phyloP scores from a whole-genome alignment of 1,140 invertebrate genomes.

The Drosophila santomea region DNA sequence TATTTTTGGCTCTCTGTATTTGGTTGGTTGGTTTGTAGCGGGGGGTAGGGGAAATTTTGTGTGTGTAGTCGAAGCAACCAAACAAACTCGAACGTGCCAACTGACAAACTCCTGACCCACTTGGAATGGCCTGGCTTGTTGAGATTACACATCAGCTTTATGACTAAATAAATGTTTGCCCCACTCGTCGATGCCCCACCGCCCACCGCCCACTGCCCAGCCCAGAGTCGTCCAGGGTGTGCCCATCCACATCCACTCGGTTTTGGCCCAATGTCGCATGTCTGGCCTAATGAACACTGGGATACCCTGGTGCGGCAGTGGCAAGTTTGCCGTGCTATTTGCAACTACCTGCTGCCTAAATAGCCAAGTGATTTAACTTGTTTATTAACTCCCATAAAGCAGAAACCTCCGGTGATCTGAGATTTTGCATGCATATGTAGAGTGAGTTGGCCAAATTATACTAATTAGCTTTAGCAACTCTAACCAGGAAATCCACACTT shows the following conservation, averaged over 20 bases:
- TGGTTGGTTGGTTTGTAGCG: too few relatives aligned
- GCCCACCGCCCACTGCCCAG: neutral
- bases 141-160: constrained; percentile 73
- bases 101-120: constrained; percentile 36
- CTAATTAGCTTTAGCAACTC: neutral
- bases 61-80: constrained; percentile 6
- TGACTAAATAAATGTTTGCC: constrained; percentile 66
- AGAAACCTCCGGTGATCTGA: neutral
- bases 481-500: neutral
- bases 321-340: constrained; percentile 17
- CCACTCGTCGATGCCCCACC: neutral
- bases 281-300: constrained; percentile 47
- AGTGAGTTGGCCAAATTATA: neutral
- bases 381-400: constrained; percentile 27
- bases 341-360: constrained; percentile 1
- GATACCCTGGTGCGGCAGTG: constrained; percentile 22
- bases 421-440: constrained; percentile 1
- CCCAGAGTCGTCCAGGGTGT: constrained; percentile 19
- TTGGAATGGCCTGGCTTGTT: constrained; percentile 53
- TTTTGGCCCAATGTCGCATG: constrained; percentile 43
- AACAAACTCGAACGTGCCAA: constrained; percentile 24
- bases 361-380: constrained; percentile 29
- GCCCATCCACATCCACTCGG: constrained; percentile 22
- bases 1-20: neutral
- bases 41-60: neutral